Evolutionary conservation across 53 echinoderm and acorn worm species (phyloP).

Genomic region (Zoroaster sp.): DNA sequence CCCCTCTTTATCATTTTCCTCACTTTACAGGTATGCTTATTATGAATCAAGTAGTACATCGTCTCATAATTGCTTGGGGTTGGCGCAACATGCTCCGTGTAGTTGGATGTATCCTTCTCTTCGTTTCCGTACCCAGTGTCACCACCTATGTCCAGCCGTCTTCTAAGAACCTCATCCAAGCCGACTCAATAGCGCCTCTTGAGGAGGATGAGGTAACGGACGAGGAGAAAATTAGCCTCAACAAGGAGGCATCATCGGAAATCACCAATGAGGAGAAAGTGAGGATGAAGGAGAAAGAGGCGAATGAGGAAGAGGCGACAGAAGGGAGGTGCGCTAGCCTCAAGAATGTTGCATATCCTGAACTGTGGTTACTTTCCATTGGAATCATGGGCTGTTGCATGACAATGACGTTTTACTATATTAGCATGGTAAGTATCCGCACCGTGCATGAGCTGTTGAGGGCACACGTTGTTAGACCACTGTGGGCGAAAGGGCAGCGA

Average conservation of each 20-base stretch:
- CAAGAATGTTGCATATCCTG: slow-evolving; percentile 61
- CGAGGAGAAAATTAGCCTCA: slow-evolving; percentile 1
- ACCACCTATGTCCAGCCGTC: slow-evolving; percentile 75
- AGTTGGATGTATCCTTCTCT: slow-evolving; percentile 74
- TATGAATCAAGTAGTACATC: slow-evolving; percentile 76
- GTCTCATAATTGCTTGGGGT: slow-evolving; percentile 66
- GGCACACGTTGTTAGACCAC: too few relatives aligned
- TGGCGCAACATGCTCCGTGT: slow-evolving; percentile 89
- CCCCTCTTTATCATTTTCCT: background rate
- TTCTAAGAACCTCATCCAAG: slow-evolving; percentile 22
- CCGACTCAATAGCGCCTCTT: slow-evolving; percentile 34
- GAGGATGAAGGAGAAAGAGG: slow-evolving; percentile 29
- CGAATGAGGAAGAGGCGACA: background rate
- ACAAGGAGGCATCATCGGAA: background rate
- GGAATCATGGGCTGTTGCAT: slow-evolving; percentile 83
- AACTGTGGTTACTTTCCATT: slow-evolving; percentile 81
- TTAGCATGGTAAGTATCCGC: slow-evolving; percentile 94
- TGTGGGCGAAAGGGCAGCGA: too few relatives aligned
- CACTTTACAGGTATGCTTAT: slow-evolving; percentile 70
- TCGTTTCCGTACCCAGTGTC: slow-evolving; percentile 71
- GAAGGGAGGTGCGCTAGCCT: background rate
- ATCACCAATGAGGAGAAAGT: slow-evolving; percentile 51
- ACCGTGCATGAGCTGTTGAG: too few relatives aligned
- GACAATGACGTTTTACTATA: slow-evolving; percentile 93
- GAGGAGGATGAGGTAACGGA: slow-evolving; percentile 2